Evolutionary conservation across 2,797 vertebrate species (phyloP).

Genomic region (Sebastes diaconus): DNA sequence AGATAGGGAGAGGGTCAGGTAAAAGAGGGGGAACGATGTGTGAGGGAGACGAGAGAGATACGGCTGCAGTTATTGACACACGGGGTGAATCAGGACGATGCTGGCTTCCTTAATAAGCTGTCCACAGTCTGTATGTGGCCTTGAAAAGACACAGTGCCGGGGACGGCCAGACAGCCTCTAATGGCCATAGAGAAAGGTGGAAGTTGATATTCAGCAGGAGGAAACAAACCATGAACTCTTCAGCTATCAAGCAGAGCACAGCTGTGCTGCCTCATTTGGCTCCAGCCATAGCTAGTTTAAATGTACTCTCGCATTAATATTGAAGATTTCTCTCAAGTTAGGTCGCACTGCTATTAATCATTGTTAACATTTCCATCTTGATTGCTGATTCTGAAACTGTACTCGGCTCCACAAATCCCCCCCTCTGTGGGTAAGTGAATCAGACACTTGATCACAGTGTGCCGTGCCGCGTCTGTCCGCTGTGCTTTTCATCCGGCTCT

Average conservation of each 20-base stretch:
- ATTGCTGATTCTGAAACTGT: background rate
- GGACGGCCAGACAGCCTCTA: constrained; percentile 37
- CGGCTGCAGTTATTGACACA: constrained; percentile 40
- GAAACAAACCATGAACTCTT: constrained; percentile 28
- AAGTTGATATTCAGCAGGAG: constrained; percentile 30
- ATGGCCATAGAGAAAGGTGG: constrained; percentile 37
- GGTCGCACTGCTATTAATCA: background rate
- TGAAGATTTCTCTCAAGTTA: background rate
- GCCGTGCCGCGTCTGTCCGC: background rate
- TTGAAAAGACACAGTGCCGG: constrained; percentile 37
- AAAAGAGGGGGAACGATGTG: constrained; percentile 13
- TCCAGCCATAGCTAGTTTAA: background rate
- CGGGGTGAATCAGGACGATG: constrained; percentile 28
- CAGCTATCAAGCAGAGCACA: background rate
- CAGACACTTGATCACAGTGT: constrained; percentile 19
- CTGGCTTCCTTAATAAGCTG: constrained; percentile 60
- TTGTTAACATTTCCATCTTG: constrained; percentile 18
- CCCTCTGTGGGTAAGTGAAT: background rate
- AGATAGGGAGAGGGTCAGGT: constrained; percentile 14
- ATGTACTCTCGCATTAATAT: constrained; percentile 1
- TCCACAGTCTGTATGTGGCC: constrained; percentile 34
- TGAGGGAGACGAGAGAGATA: constrained; percentile 2
- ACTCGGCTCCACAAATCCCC: background rate
- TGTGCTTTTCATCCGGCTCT: constrained; percentile 16
- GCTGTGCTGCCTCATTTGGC: constrained; percentile 19